phyloP scores from a whole-genome alignment of 2,797 vertebrate genomes.

The Phoeniculus purpureus region DNA sequence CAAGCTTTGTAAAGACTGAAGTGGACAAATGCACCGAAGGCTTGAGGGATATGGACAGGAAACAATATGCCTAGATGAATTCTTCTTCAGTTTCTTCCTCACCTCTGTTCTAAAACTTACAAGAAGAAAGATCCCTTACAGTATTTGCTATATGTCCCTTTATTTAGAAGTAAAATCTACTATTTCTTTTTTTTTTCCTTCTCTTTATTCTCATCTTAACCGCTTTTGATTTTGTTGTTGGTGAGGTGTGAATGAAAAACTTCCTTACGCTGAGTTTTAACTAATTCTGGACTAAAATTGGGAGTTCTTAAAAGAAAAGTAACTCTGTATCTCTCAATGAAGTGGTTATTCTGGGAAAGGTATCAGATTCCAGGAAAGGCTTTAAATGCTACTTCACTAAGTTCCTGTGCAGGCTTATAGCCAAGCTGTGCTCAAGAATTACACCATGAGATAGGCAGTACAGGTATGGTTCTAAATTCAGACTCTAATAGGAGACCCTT shows the following conservation, averaged over 20 bases:
- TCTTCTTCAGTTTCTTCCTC: background rate
- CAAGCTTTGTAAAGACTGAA: background rate
- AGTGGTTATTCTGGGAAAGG: background rate
- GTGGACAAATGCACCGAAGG: background rate
- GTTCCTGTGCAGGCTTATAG: accelerated
- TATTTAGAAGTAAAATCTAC: background rate
- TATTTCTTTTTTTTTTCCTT: accelerated
- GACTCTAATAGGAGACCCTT: background rate
- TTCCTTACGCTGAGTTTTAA: background rate
- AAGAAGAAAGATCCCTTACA: background rate
- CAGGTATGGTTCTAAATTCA: background rate
- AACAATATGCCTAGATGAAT: background rate
- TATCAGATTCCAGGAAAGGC: background rate
- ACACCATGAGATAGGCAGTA: background rate
- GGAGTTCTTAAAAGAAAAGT: background rate
- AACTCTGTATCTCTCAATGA: background rate
- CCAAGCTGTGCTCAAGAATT: background rate
- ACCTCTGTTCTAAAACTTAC: background rate
- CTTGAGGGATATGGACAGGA: background rate
- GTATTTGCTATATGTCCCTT: background rate
- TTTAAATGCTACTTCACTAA: background rate
- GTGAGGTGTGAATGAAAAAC: background rate
- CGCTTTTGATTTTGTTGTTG: background rate
- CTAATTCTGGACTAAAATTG: background rate
- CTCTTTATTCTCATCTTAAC: background rate